Evolutionary conservation across 2,113 vertebrate species (phyloP).

Genomic region (Pao palembangensis): DNA sequence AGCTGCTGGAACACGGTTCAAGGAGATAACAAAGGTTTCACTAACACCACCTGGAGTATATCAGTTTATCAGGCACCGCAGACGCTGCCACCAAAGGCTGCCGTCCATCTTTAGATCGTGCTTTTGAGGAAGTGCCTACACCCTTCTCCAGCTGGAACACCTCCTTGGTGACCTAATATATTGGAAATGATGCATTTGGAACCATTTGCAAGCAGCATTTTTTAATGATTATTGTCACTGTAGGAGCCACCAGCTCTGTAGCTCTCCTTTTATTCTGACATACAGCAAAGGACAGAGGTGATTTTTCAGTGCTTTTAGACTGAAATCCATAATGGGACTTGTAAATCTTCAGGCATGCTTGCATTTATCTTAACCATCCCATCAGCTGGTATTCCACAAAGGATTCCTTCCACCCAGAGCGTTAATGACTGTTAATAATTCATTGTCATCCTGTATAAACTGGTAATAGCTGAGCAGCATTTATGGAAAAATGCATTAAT

Average conservation of each 20-base stretch:
- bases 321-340: conserved; percentile 16
- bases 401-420: conserved; percentile 15
- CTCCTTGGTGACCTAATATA: neutral
- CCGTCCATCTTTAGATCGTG: too few species aligned
- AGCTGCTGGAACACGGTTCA: conserved; percentile 45
- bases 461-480: conserved; percentile 36
- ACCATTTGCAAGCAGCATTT: neutral
- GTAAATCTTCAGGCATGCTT: conserved; percentile 16
- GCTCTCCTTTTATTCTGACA: conserved; percentile 18
- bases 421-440: conserved; percentile 32
- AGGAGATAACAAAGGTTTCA: conserved; percentile 55
- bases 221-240: neutral
- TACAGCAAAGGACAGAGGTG: conserved; percentile 4
- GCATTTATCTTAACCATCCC: conserved; percentile 28
- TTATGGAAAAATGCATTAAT: conserved; percentile 27
- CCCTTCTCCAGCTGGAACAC: too few species aligned
- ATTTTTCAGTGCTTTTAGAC: conserved; percentile 20
- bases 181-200: conserved; percentile 7
- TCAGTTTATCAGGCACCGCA: conserved; percentile 60
- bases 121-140: too few species aligned
- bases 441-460: conserved; percentile 17
- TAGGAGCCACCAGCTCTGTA: conserved; percentile 9
- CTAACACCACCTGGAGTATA: conserved; percentile 44
- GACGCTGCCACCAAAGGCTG: conserved; percentile 36
- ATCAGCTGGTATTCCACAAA: conserved; percentile 17